Evolutionary conservation across 2,113 vertebrate genomes (phyloP).

Genomic region (Phrynocephalus versicolor): DNA sequence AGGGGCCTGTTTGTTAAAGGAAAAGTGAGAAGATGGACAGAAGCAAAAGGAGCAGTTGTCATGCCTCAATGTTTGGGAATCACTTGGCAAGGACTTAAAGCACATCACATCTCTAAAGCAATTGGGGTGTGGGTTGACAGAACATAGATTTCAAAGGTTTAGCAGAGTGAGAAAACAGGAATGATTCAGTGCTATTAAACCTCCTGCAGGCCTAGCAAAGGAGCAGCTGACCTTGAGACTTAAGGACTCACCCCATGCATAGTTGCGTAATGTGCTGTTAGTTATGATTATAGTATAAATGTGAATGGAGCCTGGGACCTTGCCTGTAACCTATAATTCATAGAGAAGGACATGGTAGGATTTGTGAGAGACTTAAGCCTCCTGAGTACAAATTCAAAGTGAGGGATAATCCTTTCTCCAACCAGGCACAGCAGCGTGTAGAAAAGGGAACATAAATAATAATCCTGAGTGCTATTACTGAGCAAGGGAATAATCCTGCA

Average conservation of each 20-base stretch:
- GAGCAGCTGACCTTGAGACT: constrained; percentile 1
- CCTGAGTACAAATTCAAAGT: background rate
- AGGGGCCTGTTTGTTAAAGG: no score
- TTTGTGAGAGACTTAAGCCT: background rate
- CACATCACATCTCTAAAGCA: no score
- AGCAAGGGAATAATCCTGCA: background rate
- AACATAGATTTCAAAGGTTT: background rate
- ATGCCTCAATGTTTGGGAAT: no score
- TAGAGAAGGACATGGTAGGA: background rate
- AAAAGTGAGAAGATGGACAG: no score
- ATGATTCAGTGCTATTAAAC: background rate
- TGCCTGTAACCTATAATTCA: constrained; percentile 16
- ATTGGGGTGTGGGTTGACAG: background rate
- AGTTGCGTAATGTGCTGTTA: background rate
- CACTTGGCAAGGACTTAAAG: no score
- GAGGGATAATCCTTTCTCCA: background rate
- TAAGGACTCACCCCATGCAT: background rate
- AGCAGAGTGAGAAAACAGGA: background rate
- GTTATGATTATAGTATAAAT: constrained; percentile 12
- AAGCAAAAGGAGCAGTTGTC: no score
- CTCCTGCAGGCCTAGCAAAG: background rate
- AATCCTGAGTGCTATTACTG: background rate
- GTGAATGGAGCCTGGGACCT: background rate
- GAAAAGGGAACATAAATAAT: background rate
- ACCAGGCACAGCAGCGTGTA: background rate